Conservation (phyloP, 2,888 invertebrate genomes). For the Rhingia rostrata region DNA sequence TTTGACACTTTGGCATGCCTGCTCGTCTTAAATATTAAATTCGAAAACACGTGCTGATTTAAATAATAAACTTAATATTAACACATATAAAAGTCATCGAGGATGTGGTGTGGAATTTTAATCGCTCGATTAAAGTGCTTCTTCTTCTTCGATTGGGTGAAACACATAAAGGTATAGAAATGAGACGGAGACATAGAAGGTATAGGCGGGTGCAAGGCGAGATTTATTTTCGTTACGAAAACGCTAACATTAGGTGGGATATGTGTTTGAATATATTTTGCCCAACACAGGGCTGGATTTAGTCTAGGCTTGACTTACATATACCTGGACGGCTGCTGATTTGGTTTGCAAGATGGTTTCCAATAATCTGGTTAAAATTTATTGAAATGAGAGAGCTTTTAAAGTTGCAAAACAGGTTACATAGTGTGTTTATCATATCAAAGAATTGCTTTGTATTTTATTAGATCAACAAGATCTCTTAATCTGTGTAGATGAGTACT, state of each 20-base stretch:
- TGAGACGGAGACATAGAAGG: neutral
- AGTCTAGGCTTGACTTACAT: neutral
- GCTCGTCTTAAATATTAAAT: slow-evolving; percentile 68
- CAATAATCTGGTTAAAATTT: too few species aligned
- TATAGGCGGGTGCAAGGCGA: slow-evolving; percentile 12
- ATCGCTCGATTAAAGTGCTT: slow-evolving; percentile 80
- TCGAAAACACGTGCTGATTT: slow-evolving; percentile 82
- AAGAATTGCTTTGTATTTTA: too few species aligned
- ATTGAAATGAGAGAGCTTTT: too few species aligned
- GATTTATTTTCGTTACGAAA: neutral
- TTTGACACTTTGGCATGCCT: slow-evolving; percentile 71
- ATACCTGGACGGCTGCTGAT: too few species aligned
- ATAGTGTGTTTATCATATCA: too few species aligned
- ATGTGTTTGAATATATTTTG: neutral
- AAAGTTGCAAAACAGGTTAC: too few species aligned
- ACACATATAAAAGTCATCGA: slow-evolving; percentile 83
- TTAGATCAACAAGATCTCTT: too few species aligned
- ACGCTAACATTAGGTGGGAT: neutral
- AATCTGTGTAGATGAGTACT: too few species aligned
- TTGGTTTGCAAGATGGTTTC: too few species aligned
- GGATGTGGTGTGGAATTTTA: slow-evolving; percentile 81
- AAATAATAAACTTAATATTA: slow-evolving; percentile 83
- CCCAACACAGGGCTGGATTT: slow-evolving; percentile 6
- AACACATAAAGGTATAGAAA: slow-evolving; percentile 41
- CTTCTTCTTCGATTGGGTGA: slow-evolving; percentile 44